Base-by-base conservation (phyloP, 2,888 invertebrate genomes). In the Drosophila rellima region DNA sequence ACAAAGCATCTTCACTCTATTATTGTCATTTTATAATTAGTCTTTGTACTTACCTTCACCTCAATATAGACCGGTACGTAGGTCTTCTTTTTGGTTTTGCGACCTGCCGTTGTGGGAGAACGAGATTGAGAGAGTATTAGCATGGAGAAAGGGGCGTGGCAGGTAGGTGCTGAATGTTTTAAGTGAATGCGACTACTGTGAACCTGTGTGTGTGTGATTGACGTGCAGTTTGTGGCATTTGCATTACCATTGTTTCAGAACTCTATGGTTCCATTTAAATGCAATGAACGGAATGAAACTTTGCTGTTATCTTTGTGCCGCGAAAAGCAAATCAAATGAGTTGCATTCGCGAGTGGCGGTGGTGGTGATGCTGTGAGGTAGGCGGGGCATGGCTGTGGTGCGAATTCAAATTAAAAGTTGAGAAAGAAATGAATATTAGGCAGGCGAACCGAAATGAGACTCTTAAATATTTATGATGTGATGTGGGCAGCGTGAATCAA, bases 391-490 rank as follows among this genome's bases (percentile, higher is more conserved):
- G 60, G 63, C 23, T 39, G 60, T 55, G 69, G 52, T 17, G 47
- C 55, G 57, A 70, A 82, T 89, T 85, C 74, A 89, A 89, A 88
- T 85, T 89, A 89, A 88, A 85, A 85, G 82, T 89, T 85, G 67
- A 70, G 78, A 88, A 82, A 88, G 86, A 83, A 88, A 88, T 78
- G 88, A 86, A 83, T 80, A 70, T 88, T 70, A 68, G 85, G 48
- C 73, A 50, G 65, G 68, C 62, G 63, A 66, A 45, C 67, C 76
- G 70, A 81, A 90, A 90, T 88, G 80, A 88, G 78, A 61, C 70
- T 78, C 80, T 88, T 90, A 90, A 90, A 90, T 91, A 91, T 90
- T 90, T 89, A 91, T 90, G 88, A 84, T 83, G 74, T 71, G 72
- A 74, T 65, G 68, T 80, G 81, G 40, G 23, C 26, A 56, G 71